Percentiles rank a stretch among this genome's conserved stretches.
phyloP scores from a whole-genome alignment of 2,113 vertebrate genomes.

The Coturnix japonica region DNA sequence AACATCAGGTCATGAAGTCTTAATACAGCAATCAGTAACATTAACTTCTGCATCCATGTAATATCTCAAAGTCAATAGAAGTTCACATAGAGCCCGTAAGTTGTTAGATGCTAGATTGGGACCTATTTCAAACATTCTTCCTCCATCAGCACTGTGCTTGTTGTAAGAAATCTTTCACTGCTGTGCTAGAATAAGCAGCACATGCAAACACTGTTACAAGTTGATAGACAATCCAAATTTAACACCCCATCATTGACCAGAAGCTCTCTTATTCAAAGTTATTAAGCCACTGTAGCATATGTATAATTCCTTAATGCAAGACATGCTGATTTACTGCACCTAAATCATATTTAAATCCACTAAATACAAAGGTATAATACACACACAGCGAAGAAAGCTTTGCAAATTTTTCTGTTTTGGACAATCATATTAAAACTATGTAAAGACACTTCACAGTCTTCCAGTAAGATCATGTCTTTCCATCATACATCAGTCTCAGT shows the following conservation, averaged over 20 bases:
- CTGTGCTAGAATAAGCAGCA: neutral
- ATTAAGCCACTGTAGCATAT: neutral
- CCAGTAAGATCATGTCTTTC: rapidly evolving
- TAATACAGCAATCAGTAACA: neutral
- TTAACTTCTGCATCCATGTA: neutral
- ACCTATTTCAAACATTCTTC: neutral
- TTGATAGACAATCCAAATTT: neutral
- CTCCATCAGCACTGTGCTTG: neutral
- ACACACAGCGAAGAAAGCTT: neutral
- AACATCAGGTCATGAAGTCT: neutral
- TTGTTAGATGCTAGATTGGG: neutral
- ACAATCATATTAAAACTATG: neutral
- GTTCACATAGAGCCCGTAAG: neutral
- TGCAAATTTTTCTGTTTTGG: neutral
- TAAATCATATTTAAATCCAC: neutral
- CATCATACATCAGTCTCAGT: neutral
- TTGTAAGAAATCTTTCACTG: neutral
- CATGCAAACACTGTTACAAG: neutral
- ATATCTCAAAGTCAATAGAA: neutral
- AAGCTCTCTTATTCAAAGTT: neutral
- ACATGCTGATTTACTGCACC: neutral
- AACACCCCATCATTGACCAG: neutral
- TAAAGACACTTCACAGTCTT: neutral
- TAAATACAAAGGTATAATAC: neutral
- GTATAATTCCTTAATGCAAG: neutral